A percentile compares a stretch with the other conserved stretches of the same genome.
These are phyloP conservation scores for Cynopterus brachyotis DNA, from an alignment of 2,113 vertebrate species.

Conservation along the genomic window DNA sequence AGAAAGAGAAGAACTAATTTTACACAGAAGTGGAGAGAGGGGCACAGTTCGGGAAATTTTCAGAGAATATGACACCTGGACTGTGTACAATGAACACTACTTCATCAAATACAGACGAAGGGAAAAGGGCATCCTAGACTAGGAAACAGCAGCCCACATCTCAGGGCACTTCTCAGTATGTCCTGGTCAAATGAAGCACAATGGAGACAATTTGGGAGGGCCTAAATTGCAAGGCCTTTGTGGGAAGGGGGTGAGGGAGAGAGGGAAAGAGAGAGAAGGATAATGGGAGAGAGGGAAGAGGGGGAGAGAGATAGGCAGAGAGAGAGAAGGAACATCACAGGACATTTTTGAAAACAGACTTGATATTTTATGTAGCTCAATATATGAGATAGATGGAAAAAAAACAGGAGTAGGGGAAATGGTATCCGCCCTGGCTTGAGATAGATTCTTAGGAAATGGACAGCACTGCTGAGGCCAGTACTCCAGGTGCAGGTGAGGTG, in stretches of 20 bases:
- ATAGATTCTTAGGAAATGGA: background rate
- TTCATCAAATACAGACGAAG: background rate
- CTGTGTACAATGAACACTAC: background rate
- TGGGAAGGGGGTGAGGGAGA: background rate
- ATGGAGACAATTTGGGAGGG: background rate
- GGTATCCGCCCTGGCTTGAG: background rate
- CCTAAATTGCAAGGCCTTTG: background rate
- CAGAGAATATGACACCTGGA: background rate
- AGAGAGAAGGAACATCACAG: background rate
- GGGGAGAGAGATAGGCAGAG: background rate
- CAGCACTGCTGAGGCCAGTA: background rate
- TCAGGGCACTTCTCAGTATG: accelerated
- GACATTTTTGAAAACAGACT: background rate
- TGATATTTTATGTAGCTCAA: background rate
- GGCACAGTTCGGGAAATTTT: background rate
- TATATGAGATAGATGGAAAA: background rate
- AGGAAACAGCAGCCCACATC: background rate
- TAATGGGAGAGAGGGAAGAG: too few relatives aligned
- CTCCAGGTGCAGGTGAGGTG: background rate
- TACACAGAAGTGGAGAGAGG: background rate
- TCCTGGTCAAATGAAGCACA: background rate
- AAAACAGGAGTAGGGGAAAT: background rate
- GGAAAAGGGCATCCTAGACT: background rate
- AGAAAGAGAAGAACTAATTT: background rate
- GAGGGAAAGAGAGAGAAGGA: background rate